These are phyloP conservation scores for Scalopus aquaticus DNA, from an alignment of 2,113 vertebrate species.

Conservation along the genomic window DNA sequence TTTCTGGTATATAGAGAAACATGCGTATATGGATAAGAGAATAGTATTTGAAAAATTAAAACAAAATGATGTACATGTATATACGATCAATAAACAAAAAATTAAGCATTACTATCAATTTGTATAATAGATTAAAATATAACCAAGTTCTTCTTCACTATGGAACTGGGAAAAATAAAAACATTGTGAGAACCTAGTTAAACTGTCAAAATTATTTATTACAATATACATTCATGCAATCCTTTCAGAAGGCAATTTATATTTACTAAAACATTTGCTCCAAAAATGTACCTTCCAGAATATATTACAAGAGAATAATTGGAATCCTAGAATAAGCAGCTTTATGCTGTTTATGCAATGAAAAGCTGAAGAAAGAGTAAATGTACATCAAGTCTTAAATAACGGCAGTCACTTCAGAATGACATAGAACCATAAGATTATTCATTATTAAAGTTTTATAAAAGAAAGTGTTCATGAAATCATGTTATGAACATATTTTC, in stretches of 20 bases:
- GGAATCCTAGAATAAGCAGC: not conserved
- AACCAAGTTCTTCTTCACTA: slow-evolving; percentile 3
- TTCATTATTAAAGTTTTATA: not conserved
- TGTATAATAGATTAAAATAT: not conserved
- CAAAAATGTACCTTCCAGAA: not conserved
- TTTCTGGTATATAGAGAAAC: not conserved
- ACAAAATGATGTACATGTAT: not conserved
- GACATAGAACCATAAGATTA: not conserved
- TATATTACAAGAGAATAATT: slow-evolving; percentile 23
- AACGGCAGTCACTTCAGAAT: not conserved
- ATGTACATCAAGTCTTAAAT: not conserved
- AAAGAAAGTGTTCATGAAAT: not conserved
- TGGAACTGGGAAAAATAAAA: slow-evolving; percentile 8
- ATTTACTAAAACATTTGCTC: slow-evolving; percentile 31
- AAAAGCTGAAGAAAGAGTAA: not conserved
- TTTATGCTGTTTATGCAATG: slow-evolving; percentile 19
- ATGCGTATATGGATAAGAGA: not conserved
- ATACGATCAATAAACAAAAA: not conserved
- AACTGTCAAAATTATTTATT: slow-evolving; percentile 4
- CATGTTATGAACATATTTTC: not conserved
- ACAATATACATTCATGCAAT: not conserved
- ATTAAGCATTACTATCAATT: not conserved
- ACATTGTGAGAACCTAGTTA: slow-evolving; percentile 4
- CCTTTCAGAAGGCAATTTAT: slow-evolving; percentile 40
- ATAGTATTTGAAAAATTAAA: slow-evolving; percentile 6